Base-by-base conservation (phyloP, 2,888 invertebrate genomes). In the Drosophila glabriapex region DNA sequence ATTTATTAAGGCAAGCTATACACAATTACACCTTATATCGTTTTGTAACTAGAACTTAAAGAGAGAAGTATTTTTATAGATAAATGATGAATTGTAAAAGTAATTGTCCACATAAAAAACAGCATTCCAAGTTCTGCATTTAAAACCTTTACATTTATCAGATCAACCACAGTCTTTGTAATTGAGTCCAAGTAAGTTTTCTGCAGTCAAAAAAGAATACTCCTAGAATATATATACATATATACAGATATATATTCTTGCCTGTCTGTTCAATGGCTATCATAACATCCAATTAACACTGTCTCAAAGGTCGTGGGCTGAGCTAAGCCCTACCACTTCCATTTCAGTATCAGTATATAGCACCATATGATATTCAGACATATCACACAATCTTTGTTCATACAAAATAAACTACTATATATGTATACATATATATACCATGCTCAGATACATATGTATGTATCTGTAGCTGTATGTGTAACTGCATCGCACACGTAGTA, bases 251-350 rank as follows among this genome's bases (percentile, higher is more conserved):
- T 19, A 16, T 3, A n/a, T n/a, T 37, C n/a, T 43, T 52, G n/a
- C 31, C 25, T 50, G 22, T n/a, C 19, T 41, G 31, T 5, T 35
- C 53, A 56, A 60, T 53, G 49, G 58, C 61, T 60, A 80, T 68
- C 68, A 63, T 67, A 78, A 81, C 67, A 68, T 37, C 41, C 64
- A 82, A 82, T 84, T 81, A 81, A 70, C 83, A 80, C 81, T 59
- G 60, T 56, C 41, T 33, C 16, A 68, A 62, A 68, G 75, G 69
- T 55, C 77, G 56, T 67, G 37, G 52, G 69, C 60, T 62, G 50
- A 64, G 46, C 35, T 46, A 50, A 39, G 49, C n/a, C 55, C 22
- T 25, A 39, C 37, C 71, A 43, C 9, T 25, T 46, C 25, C 25
- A 46, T 46, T 16, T 25, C 46, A 46, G 25, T 64, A 62, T 55